Percentiles rank a stretch among this genome's conserved stretches.
phyloP scores from a whole-genome alignment of 2,888 invertebrate genomes.

The Agonum fuliginosum region DNA sequence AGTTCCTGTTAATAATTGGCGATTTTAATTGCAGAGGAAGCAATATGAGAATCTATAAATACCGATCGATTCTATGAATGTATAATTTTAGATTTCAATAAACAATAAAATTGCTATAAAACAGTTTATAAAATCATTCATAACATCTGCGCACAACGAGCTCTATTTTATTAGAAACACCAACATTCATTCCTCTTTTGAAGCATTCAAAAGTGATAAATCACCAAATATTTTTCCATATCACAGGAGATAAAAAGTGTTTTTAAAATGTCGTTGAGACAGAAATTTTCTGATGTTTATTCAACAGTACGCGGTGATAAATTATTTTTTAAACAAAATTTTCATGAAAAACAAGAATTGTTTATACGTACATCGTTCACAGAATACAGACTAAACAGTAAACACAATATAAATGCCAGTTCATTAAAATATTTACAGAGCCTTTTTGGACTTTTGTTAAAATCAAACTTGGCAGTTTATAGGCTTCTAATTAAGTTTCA shows the following conservation, averaged over 20 bases:
- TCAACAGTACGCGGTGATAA: too few relatives aligned
- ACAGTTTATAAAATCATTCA: too few relatives aligned
- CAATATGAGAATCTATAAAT: conserved; percentile 8
- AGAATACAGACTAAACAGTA: neutral
- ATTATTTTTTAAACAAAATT: neutral
- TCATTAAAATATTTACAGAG: neutral
- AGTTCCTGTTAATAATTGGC: neutral
- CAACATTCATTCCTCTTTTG: neutral
- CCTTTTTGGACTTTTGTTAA: neutral
- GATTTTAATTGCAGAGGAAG: neutral
- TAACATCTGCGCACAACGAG: too few relatives aligned
- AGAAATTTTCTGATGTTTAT: too few relatives aligned
- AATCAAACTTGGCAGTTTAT: neutral
- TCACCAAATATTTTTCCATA: too few relatives aligned
- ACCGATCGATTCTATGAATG: neutral
- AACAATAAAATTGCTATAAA: neutral
- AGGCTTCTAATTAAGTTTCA: too few relatives aligned
- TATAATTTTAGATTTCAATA: conserved; percentile 3
- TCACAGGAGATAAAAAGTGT: too few relatives aligned
- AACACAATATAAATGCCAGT: neutral
- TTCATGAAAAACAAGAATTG: neutral
- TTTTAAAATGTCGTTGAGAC: too few relatives aligned
- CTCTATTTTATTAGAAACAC: neutral
- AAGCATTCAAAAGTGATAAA: too few relatives aligned
- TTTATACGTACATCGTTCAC: neutral